phyloP scores from a whole-genome alignment of 2,888 invertebrate species.

The Eupithecia insigniata region DNA sequence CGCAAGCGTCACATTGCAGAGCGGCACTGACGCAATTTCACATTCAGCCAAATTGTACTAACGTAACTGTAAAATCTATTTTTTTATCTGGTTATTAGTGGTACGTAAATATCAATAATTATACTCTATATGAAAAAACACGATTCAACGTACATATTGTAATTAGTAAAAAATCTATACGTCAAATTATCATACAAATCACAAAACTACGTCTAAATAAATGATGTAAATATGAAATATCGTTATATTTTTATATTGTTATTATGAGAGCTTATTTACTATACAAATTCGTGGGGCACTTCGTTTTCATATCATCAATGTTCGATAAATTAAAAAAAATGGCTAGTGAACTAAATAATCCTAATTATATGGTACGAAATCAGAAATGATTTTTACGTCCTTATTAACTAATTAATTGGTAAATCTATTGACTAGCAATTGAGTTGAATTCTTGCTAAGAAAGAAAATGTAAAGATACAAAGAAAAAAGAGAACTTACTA shows the following conservation, averaged over 20 bases:
- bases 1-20: background rate
- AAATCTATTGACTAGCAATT: background rate
- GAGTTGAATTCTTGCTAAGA: background rate
- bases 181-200: slow-evolving; percentile 66
- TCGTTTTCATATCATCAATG: slow-evolving; percentile 49
- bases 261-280: slow-evolving; percentile 68
- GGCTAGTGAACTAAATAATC: slow-evolving; percentile 50
- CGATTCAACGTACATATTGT: slow-evolving; percentile 48
- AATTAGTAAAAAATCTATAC: slow-evolving; percentile 65
- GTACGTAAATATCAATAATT: slow-evolving; percentile 36
- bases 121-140: slow-evolving; percentile 9
- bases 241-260: slow-evolving; percentile 46
- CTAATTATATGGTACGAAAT: background rate
- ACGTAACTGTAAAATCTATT: background rate
- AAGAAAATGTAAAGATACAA: background rate
- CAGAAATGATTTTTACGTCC: background rate
- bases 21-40: background rate
- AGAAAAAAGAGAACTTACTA: background rate
- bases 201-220: slow-evolving; percentile 71
- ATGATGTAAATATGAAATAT: slow-evolving; percentile 67
- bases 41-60: too few relatives aligned
- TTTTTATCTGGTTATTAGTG: slow-evolving; percentile 26
- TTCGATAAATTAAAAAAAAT: slow-evolving; percentile 46
- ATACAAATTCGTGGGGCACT: slow-evolving; percentile 81
- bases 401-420: background rate